Evolutionary conservation across 2,797 vertebrate genomes (phyloP).

Genomic region (Esox masquinongy): DNA sequence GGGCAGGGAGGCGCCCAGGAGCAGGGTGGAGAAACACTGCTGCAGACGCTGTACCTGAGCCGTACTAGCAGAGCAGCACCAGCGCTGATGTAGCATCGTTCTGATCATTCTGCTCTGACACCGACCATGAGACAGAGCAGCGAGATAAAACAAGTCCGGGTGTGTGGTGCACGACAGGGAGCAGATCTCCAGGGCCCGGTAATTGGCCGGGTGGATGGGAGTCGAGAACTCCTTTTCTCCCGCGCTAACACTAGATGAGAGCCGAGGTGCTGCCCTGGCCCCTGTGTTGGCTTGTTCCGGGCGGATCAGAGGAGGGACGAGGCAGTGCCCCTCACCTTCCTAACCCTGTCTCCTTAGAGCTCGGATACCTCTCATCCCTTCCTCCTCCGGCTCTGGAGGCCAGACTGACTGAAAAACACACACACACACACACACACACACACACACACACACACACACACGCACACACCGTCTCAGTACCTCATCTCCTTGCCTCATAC

Average conservation of each 20-base stretch:
- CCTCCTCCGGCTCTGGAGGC: slow-evolving; percentile 16
- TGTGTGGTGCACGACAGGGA: slow-evolving; percentile 18
- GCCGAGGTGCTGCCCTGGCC: slow-evolving; percentile 26
- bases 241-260: slow-evolving; percentile 46
- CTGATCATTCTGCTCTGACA: slow-evolving; percentile 14
- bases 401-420: neutral
- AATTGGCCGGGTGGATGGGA: slow-evolving; percentile 40
- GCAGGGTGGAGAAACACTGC: no score
- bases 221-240: slow-evolving; percentile 45
- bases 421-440: neutral
- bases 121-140: slow-evolving; percentile 12
- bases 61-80: neutral
- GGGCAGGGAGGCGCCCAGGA: no score
- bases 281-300: slow-evolving; percentile 40
- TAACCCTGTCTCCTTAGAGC: slow-evolving; percentile 12
- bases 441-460: neutral
- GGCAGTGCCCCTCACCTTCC: slow-evolving; percentile 8
- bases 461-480: neutral
- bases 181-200: slow-evolving; percentile 37
- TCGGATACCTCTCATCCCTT: slow-evolving; percentile 46
- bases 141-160: slow-evolving; percentile 36
- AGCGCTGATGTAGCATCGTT: slow-evolving; percentile 5
- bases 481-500: slow-evolving; percentile 40
- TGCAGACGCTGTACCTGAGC: neutral
- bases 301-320: slow-evolving; percentile 37